phyloP scores from a whole-genome alignment of 2,797 vertebrate species.

The Molossus molossus region DNA sequence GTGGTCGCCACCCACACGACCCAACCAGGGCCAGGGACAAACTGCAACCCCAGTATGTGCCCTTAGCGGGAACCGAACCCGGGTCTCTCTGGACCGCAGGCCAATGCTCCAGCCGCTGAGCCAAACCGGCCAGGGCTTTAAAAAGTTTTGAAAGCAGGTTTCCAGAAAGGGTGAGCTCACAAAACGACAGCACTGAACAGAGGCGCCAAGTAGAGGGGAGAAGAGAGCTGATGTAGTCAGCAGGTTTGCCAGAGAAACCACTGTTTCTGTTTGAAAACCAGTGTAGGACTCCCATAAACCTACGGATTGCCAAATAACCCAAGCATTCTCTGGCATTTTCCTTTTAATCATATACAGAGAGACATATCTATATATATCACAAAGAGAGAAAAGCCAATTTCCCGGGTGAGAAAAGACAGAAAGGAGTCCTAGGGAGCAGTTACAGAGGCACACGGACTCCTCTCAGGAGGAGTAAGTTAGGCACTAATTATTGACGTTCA shows the following conservation, averaged over 20 bases:
- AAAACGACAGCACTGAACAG: background rate
- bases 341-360: background rate
- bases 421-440: background rate
- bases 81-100: no score
- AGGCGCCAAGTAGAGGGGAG: background rate
- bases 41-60: no score
- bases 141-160: background rate
- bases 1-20: no score
- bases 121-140: no score
- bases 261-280: conserved; percentile 50
- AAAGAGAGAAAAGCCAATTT: conserved; percentile 17
- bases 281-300: background rate
- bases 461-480: background rate
- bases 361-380: background rate
- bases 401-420: background rate
- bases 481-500: background rate
- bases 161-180: background rate
- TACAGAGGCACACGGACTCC: background rate
- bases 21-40: no score
- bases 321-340: background rate
- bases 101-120: no score
- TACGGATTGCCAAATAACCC: background rate
- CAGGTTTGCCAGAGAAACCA: background rate
- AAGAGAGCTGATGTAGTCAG: background rate
- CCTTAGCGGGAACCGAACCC: no score